These are phyloP conservation scores for Ptiloglossa arizonensis DNA, from an alignment of 1,140 invertebrate genomes.

Conservation along the genomic window DNA sequence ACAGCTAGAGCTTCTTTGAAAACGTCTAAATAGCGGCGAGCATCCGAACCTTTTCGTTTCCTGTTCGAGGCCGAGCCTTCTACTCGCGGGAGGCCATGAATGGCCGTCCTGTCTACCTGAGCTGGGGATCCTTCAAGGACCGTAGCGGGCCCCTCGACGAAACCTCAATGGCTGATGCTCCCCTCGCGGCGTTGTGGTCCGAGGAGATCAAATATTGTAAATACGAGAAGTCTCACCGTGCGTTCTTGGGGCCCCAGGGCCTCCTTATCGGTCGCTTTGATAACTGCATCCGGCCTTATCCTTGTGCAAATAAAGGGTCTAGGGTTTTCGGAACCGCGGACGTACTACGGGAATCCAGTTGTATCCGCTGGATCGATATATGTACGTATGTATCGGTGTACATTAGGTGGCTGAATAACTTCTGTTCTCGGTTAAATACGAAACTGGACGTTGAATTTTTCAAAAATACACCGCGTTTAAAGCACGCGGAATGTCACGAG, in stretches of 20 bases:
- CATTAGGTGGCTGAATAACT: no score
- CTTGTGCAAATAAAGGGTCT: constrained; percentile 53
- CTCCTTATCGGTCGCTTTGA: constrained; percentile 60
- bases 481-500: no score
- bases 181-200: neutral
- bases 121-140: constrained; percentile 41
- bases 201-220: constrained; percentile 61
- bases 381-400: neutral
- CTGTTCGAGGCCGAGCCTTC: constrained; percentile 18
- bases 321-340: constrained; percentile 12
- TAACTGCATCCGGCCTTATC: constrained; percentile 67
- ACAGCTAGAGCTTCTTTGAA: constrained; percentile 27
- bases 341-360: constrained; percentile 2
- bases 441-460: no score
- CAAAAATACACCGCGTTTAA: no score
- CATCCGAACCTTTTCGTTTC: constrained; percentile 29
- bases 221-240: constrained; percentile 51
- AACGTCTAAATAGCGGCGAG: constrained; percentile 43
- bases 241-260: neutral
- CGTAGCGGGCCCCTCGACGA: neutral
- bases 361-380: constrained; percentile 2
- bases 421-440: no score
- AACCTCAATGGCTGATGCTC: constrained; percentile 36
- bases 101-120: constrained; percentile 53
- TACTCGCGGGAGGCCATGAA: constrained; percentile 42